Base-by-base conservation (phyloP, 92 coral and sea anemone species). In the Scolanthus callimorphus region DNA sequence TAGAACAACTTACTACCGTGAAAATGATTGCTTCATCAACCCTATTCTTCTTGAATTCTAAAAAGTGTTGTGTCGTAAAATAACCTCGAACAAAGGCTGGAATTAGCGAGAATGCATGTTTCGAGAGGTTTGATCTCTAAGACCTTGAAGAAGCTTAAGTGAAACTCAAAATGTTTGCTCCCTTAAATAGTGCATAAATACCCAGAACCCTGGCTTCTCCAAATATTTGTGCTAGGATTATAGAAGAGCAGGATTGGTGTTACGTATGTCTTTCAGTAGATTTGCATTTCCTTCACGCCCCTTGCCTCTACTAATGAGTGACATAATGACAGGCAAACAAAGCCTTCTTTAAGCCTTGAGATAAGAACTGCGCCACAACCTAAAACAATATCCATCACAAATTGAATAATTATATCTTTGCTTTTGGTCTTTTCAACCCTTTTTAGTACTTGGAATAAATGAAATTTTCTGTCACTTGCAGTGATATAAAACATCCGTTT, bases 201-300 rank as follows among this genome's bases (percentile, higher is more conserved):
- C 27, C 68, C 68, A 11, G 59, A 53, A 70, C 44, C 70, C 34
- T 49, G 54, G 74, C 77, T 75, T 78, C 66, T 57, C 77, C 67
- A 88, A 88, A 88, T 88, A 88, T 88, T 88, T 88, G 90, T 76
- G 53, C 68, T 31, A 61, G 76, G 86, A 84, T 84, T 88, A 88
- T 57, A 72, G 81, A 73, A 73, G 28, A 77, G 78, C 75, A 78
- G 70, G 74, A 50, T 47, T 54, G 58, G 81, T 76, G 68, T 57
- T 88, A 72, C 77, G 78, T 71, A 78, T 78, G 86, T 88, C 96
- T 88, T 79, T 88, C 88, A 86, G 59, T 86, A 73, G 82, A 65
- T 71, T 45, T 70, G 59, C 81, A 66, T 44, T 50, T 30, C 26
- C 72, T 88, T 20, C 90, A 88, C 96, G 96, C 96, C 96, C 76